These are phyloP conservation scores for Dromas ardeola DNA, from an alignment of 2,113 vertebrate genomes.

Conservation along the genomic window DNA sequence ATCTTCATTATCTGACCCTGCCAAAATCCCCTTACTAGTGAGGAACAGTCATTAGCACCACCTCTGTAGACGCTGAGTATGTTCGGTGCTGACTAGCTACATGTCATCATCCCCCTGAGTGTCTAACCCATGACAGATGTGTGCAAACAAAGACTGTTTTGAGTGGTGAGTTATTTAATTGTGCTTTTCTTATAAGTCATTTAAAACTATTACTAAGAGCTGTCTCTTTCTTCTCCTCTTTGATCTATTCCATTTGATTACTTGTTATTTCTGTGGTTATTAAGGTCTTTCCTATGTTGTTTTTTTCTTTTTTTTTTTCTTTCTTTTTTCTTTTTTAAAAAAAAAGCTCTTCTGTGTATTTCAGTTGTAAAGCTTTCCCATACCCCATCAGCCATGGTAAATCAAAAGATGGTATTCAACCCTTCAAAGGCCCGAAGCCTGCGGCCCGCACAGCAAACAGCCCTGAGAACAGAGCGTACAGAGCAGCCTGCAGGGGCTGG, in stretches of 20 bases:
- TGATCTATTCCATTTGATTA: conserved; percentile 46
- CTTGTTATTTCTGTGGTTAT: conserved; percentile 55
- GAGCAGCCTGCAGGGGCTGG: conserved; percentile 85
- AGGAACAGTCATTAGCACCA: not conserved
- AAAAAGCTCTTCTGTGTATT: conserved; percentile 32
- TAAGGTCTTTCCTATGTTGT: conserved; percentile 32
- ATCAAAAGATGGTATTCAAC: conserved; percentile 99
- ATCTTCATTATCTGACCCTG: not conserved
- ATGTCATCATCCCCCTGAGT: not conserved
- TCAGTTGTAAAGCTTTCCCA: conserved; percentile 69
- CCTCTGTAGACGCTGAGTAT: not conserved
- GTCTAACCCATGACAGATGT: not conserved
- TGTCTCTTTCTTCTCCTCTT: conserved; percentile 35
- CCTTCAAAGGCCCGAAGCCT: conserved; percentile 99
- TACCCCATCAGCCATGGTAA: conserved; percentile 83
- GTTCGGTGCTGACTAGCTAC: not conserved
- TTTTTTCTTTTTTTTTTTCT: not conserved
- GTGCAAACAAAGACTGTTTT: conserved; percentile 75
- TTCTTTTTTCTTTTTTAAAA: not conserved
- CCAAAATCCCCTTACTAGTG: not conserved
- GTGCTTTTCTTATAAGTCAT: conserved; percentile 33
- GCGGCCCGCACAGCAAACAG: conserved; percentile 97
- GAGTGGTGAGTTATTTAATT: conserved; percentile 69
- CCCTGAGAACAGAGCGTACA: conserved; percentile 89
- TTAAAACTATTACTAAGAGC: conserved; percentile 37